Evolutionary conservation across 1,140 invertebrate genomes (phyloP), one percentile per base, ranked within the genome.

Genomic region (Drosophila tropicalis): DNA sequence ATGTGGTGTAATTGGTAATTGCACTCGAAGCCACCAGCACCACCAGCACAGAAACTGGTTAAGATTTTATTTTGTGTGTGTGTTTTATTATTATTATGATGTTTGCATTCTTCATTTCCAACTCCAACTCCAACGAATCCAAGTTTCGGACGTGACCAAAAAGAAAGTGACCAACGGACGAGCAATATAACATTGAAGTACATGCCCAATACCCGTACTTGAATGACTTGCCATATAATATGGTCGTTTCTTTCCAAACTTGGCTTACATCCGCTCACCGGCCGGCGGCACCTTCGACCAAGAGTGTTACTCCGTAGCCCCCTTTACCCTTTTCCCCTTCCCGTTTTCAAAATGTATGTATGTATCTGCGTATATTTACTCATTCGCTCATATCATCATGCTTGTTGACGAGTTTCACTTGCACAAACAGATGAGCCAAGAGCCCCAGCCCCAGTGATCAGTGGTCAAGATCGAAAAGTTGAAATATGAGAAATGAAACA

Each of bases 361-460:
- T n/a, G n/a, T n/a, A n/a, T n/a, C n/a, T n/a, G n/a, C n/a, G n/a
- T n/a, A 9, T 47, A 47, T 47, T 9, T 47, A 47, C 7, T 17
- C 19, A 22, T 51, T 22, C 19, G 19, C 44, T 12, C 61, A 22
- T 40, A 19, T 25, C 19, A 56, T 55, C 40, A n/a, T 3, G 7
- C 1, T 25, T 9, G 67, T 74, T 67, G 62, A 75, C 72, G 56
- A 85, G 82, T 86, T 86, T 86, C 82, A 79, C 82, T 79, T 72
- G 68, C 39, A 82, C 54, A 75, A 17, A 78, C 64, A 71, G 54
- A 54, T 1, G 15, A 17, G 25, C 47, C 2, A 19, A 22, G 22
- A 62, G 29, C 9, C 25, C 25, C 25, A 39, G 36, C 13, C 29
- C 29, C 29, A 39, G 12, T 1, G 10, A 4, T 10, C 3, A 39